Evolutionary conservation across 2,113 vertebrate species (phyloP), one percentile per base, ranked within the genome.

Genomic region (Hyaena hyaena): DNA sequence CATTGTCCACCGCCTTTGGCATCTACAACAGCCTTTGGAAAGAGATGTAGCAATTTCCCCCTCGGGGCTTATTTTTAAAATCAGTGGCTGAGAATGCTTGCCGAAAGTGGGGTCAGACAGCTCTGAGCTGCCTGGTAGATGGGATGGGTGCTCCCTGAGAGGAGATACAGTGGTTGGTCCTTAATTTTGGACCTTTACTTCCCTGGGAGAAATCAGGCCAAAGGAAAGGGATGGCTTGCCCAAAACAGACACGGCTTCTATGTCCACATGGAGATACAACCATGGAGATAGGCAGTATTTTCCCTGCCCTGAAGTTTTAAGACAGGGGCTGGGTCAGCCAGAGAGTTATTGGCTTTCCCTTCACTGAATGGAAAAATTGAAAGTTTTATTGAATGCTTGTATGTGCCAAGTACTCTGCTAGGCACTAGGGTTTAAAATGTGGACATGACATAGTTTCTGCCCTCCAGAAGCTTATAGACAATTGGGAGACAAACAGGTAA

Each of bases 11-110:
- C 0, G 53, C 88, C 97, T 93, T 95, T 97, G 98, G 98, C 97
- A 91, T 79, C 90, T 86, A 85, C 91, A 74, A 88, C 0, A 96
- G 84, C 23, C 53, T 98, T 95, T 97, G 93, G 96, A 97, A 98
- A 97, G 96, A 98, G 93, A 95, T 86, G 74, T 81, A 97, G 96
- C 69, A 96, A 97, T 89, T 98, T 96, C 35, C 97, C 96, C 88
- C 69, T 88, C 81, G 39, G 5, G 88, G 50, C 48, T 7, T 98
- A 97, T 98, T 99, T 98, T 98, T 98, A 98, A 98, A 98, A 92
- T 88, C 97, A 97, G 94, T 96, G 97, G 96, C 95, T 95, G 17
- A 6, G 85, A 92, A 97, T 92, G 76, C 85, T 93, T 90, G 95
- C 95, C 74, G 83, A 97, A 98, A 98, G 96, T 71, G n/a, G 97